Conservation (phyloP, 2,888 invertebrate genomes). For the Dusona sp. region DNA sequence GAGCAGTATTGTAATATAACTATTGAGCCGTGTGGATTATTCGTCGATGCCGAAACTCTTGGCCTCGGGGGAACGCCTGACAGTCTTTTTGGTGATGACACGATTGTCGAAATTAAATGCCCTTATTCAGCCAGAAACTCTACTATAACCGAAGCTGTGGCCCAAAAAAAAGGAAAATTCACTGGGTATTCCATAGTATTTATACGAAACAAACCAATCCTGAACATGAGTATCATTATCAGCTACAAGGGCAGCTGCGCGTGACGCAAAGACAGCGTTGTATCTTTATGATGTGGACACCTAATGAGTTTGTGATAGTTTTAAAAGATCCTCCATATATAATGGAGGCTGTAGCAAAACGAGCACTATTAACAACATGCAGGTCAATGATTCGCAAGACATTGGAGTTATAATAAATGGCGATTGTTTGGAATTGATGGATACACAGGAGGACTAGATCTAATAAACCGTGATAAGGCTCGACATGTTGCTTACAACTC, state of each 20-base stretch:
- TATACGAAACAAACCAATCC: slow-evolving; percentile 55
- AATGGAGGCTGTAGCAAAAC: slow-evolving; percentile 41
- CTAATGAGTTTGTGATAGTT: slow-evolving; percentile 45
- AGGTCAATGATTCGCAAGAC: no score
- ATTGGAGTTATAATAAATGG: no score
- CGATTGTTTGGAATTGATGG: no score
- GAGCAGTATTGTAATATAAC: neutral
- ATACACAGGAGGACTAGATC: no score
- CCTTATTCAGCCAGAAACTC: slow-evolving; percentile 23
- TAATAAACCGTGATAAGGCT: no score
- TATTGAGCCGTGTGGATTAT: slow-evolving; percentile 19
- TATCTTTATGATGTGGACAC: slow-evolving; percentile 57
- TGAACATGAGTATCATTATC: slow-evolving; percentile 69
- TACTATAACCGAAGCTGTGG: neutral
- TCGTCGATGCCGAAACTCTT: slow-evolving; percentile 13
- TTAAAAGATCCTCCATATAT: slow-evolving; percentile 56
- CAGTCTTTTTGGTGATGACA: slow-evolving; percentile 20
- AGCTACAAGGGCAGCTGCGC: slow-evolving; percentile 72
- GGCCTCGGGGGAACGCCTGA: slow-evolving; percentile 22
- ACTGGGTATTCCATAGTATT: neutral
- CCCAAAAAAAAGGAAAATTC: slow-evolving; percentile 5
- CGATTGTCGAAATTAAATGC: slow-evolving; percentile 19
- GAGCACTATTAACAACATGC: no score
- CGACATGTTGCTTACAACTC: no score
- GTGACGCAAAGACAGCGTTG: neutral